Conservation (phyloP, 2,797 vertebrate genomes). For the Borostomias antarcticus region DNA sequence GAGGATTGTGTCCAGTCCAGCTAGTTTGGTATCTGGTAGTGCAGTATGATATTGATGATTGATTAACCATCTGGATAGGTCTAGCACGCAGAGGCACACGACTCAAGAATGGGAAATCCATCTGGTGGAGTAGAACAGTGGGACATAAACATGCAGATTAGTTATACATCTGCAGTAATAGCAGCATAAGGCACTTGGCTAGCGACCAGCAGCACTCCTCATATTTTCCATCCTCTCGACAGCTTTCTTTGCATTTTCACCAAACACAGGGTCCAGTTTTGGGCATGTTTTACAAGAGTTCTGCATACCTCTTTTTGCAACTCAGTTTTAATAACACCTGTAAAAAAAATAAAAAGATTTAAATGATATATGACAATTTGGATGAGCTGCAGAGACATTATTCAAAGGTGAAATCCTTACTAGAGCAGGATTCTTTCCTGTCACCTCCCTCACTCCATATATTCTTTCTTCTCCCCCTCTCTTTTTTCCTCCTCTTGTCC, state of each 20-base stretch:
- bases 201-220: slow-evolving; percentile 16
- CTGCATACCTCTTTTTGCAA: not conserved
- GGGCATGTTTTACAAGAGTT: not conserved
- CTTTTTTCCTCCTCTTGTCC: too few species aligned
- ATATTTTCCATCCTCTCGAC: slow-evolving; percentile 35
- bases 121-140: slow-evolving; percentile 31
- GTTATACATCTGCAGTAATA: slow-evolving; percentile 24
- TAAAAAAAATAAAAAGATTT: not conserved
- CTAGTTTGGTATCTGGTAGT: slow-evolving; percentile 13
- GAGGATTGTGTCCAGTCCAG: not conserved
- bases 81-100: slow-evolving; percentile 29
- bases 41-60: slow-evolving; percentile 23
- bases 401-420: not conserved
- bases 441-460: too few species aligned
- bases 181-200: slow-evolving; percentile 20
- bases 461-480: not conserved
- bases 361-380: not conserved
- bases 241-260: slow-evolving; percentile 16
- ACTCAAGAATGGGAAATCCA: slow-evolving; percentile 41
- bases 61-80: slow-evolving; percentile 49
- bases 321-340: not conserved
- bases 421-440: not conserved
- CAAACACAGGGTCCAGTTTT: slow-evolving; percentile 4
- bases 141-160: slow-evolving; percentile 57
- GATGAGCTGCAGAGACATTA: too few species aligned